phyloP scores from a whole-genome alignment of 2,797 vertebrate genomes.

The Pantherophis alleghaniensis region DNA sequence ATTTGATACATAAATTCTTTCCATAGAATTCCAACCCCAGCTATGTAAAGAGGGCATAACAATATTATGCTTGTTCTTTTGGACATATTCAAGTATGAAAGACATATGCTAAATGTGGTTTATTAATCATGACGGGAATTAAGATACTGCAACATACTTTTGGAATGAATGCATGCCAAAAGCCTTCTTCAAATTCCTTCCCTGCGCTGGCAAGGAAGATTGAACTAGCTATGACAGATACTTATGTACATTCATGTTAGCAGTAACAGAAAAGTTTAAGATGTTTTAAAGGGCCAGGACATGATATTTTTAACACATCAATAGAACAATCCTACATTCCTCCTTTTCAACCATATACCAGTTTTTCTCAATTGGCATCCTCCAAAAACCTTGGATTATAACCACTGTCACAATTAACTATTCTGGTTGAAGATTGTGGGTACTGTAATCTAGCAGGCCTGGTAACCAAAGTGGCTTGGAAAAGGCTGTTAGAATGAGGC shows the following conservation, averaged over 20 bases:
- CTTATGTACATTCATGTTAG: conserved; percentile 37
- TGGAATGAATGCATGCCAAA: conserved; percentile 55
- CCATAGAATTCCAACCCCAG: conserved; percentile 11
- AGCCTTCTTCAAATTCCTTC: conserved; percentile 57
- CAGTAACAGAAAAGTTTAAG: conserved; percentile 11
- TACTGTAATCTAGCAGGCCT: not conserved
- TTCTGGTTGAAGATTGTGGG: not conserved
- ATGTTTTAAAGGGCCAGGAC: conserved; percentile 33
- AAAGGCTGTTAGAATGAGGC: not conserved
- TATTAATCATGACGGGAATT: conserved; percentile 62
- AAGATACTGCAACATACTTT: conserved; percentile 47
- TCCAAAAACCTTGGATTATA: not conserved
- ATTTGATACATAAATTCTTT: not conserved
- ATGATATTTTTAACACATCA: conserved; percentile 12
- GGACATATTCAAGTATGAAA: conserved; percentile 60
- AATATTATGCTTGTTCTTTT: conserved; percentile 43
- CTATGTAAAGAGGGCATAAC: conserved; percentile 33
- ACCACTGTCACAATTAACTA: not conserved
- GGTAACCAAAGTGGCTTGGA: not conserved
- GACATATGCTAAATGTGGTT: conserved; percentile 64
- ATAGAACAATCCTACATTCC: not conserved
- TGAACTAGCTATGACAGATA: conserved; percentile 44
- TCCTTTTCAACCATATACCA: not conserved
- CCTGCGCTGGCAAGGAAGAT: conserved; percentile 41
- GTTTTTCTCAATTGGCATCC: not conserved